Evolutionary conservation across 1,140 invertebrate genomes (phyloP), one percentile per base, ranked within the genome.

Genomic region (Conopomorpha cramerella): DNA sequence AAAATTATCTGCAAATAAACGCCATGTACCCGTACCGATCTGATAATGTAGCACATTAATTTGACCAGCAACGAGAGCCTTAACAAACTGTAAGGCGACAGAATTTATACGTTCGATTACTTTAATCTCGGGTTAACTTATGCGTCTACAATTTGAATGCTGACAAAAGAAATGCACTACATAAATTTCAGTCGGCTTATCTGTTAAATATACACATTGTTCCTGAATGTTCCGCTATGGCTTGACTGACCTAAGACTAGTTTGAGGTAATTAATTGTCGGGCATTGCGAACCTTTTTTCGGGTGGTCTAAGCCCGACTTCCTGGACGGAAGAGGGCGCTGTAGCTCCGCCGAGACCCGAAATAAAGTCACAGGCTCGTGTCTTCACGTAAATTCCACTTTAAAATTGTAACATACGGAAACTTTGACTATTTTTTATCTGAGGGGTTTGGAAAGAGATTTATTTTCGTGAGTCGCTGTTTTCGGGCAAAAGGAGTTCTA

Each of bases 101-200:
- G 72, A 76, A 76, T 76, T 76, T 76, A 76, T 76, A 76, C 72
- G 71, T 76, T 76, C 71, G 71, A 76, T 76, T 76, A 76, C 64
- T 76, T 76, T 76, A 72, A 76, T 76, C 71, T 76, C 59, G 60
- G 58, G 57, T 53, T 76, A 72, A 76, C 67, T 72, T 76, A 76
- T 76, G 67, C 67, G 71, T 67, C 62, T 76, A 72, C 67, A 72
- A 76, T 72, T 76, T 68, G 64, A 68, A 72, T 70, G 64, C 67
- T 76, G 71, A 76, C 71, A 76, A 76, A 76, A 76, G 71, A 76
- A 76, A 76, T 76, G 71, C 67, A 71, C 51, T 66, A 62, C 60
- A 72, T 76, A 76, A 76, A 76, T 76, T 63, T 47, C 55, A 45
- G 29, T 45, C 43, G 46, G 43, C 56, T 71, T 76, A 76, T 76